phyloP scores from a whole-genome alignment of 2,113 vertebrate species.

The Cryptotis parvus region DNA sequence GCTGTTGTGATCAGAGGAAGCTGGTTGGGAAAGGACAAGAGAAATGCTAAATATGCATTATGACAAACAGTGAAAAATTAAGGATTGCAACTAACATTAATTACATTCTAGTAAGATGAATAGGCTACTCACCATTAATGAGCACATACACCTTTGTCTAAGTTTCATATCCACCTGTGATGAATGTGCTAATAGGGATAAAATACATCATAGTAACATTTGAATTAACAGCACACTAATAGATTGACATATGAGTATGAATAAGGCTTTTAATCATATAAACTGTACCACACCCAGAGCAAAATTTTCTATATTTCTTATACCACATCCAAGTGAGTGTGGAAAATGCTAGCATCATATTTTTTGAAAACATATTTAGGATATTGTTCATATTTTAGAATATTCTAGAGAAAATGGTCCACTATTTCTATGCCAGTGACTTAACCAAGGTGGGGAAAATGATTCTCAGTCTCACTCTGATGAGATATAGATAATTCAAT shows the following conservation, averaged over 20 bases:
- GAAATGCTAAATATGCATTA: slow-evolving; percentile 90
- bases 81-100: slow-evolving; percentile 91
- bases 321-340: slow-evolving; percentile 72
- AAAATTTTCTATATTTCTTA: slow-evolving; percentile 82
- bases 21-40: slow-evolving; percentile 88
- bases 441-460: slow-evolving; percentile 65
- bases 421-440: slow-evolving; percentile 54
- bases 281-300: slow-evolving; percentile 85
- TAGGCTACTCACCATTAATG: slow-evolving; percentile 94
- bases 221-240: slow-evolving; percentile 91
- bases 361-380: slow-evolving; percentile 67
- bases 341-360: slow-evolving; percentile 66
- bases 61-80: slow-evolving; percentile 94
- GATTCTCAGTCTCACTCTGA: slow-evolving; percentile 43
- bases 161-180: slow-evolving; percentile 93
- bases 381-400: slow-evolving; percentile 19
- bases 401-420: neutral
- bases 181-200: slow-evolving; percentile 92
- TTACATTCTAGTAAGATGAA: slow-evolving; percentile 92
- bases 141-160: slow-evolving; percentile 94
- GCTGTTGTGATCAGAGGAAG: slow-evolving; percentile 83
- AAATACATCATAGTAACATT: slow-evolving; percentile 92
- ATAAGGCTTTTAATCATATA: slow-evolving; percentile 92
- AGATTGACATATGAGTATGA: slow-evolving; percentile 90
- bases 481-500: slow-evolving; percentile 59